Base-by-base conservation (phyloP, 1,140 invertebrate species). In the Caerostris extrusa region DNA sequence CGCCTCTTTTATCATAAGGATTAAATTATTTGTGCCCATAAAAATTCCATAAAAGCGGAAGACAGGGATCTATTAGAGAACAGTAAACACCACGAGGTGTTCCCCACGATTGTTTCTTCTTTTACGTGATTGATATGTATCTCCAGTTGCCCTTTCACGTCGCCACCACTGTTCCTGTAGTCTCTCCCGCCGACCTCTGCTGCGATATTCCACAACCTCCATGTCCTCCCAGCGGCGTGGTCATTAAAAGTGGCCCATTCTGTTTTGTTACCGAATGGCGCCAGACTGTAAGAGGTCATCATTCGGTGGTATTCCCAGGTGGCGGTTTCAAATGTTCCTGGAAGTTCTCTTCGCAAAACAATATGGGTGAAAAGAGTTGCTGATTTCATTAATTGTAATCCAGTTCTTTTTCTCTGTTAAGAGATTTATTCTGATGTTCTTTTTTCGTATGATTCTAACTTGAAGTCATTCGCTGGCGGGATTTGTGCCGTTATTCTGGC, bases 71-170 rank as follows among this genome's bases (percentile, higher is more conserved):
- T 34, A 34, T 34, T 34, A 34, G 53, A 77, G 34, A 77, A 77
- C 71, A 14, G n/a, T 4, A 77, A 77, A 77, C 71, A 77, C 71
- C 71, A 10, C 53, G 34, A 12, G 71, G 71, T 77, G 71, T 77
- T 77, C 50, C 69, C 10, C 3, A 34, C 34, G 19, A 77, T 77
- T 77, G 14, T 67, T 67, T 10, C 69, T 77, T 53, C 34, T 77
- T 12, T 8, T 10, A 53, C 71, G 71, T 77, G 71, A 77, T 77
- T 77, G 71, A 77, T 77, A 77, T 77, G 71, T 77, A 77, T 77
- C 71, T 77, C 53, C 71, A 77, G 34, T 50, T 77, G 71, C 71
- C 34, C 19, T 77, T 77, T 77, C 53, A 53, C 71, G 71, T 77
- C 71, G 50, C 53, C 71, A 77, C 71, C 34, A 50, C 14, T 1